Evolutionary conservation across 2,113 vertebrate genomes (phyloP), one percentile per base, ranked within the genome.

Genomic region (Mobula hypostoma): DNA sequence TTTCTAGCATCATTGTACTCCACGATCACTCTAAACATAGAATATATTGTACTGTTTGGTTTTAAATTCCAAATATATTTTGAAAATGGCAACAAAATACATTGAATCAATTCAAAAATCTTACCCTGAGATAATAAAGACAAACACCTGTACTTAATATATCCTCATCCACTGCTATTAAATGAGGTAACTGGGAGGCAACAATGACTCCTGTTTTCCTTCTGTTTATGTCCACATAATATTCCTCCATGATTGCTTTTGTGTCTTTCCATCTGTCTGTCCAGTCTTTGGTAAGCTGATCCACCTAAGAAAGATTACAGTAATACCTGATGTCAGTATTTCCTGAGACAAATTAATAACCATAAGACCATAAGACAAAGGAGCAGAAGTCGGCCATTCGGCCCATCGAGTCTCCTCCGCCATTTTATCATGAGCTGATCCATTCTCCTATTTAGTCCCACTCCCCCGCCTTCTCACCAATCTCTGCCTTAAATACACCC

Each of bases 101-200:
- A 66, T 0, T 66, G 15, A 27, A 66, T 78, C 77, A 66, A 83
- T 83, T n/a, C 36, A 83, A 94, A 94, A 94, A 24, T 24, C 97
- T 96, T 96, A 99, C 99, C 98, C 97, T 97, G 96, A 99, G 98
- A 95, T 99, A 98, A 95, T 99, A 99, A 2, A 99, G 97, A 94
- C 98, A 97, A 6, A 99, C 97, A 58, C 98, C 98, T 3, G 99
- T 99, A 96, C 98, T 99, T 94, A 99, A 97, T 87, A 99, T 97
- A 9, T 99, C 99, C 9, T 98, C 96, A 87, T 99, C 97, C 95
- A 99, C 95, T 8, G 97, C 96, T 94, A 99, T 97, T 58, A 99
- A 96, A 96, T 99, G 98, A 11, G 99, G 99, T 94, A 97, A 96
- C 95, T 96, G 97, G 40, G 98, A 98, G 95, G 97, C 97, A 94